phyloP scores from a whole-genome alignment of 1,140 invertebrate species.

The Sinonovacula constricta region DNA sequence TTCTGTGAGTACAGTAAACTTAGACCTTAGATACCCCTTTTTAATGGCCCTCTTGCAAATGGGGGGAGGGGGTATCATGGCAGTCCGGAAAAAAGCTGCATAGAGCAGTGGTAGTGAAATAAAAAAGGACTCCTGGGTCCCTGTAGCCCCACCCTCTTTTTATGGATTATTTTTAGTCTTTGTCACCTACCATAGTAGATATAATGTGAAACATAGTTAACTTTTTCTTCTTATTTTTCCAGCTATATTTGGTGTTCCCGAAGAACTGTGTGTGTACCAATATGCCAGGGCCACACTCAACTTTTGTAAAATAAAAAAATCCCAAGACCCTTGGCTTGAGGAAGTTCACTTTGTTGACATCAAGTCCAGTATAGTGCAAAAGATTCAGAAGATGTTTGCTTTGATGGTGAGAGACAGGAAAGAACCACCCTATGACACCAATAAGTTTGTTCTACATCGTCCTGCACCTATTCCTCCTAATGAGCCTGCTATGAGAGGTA shows the following conservation, averaged over 20 bases:
- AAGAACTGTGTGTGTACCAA: constrained; percentile 28
- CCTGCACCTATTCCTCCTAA: background rate
- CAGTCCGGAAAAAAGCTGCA: too few relatives aligned
- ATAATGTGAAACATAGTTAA: too few relatives aligned
- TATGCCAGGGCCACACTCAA: constrained; percentile 41
- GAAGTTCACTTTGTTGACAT: constrained; percentile 58
- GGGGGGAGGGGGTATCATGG: too few relatives aligned
- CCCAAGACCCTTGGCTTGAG: background rate
- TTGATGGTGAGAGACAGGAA: background rate
- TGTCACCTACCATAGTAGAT: too few relatives aligned
- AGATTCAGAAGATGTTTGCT: constrained; percentile 40
- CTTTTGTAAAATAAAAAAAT: constrained; percentile 10
- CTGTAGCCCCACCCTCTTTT: background rate
- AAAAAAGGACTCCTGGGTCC: background rate
- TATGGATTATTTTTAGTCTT: too few relatives aligned
- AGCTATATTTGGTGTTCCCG: constrained; percentile 58
- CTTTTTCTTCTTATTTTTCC: constrained; percentile 37
- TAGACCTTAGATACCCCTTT: too few relatives aligned
- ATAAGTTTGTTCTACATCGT: background rate
- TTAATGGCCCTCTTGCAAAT: too few relatives aligned
- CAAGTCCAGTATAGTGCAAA: constrained; percentile 26
- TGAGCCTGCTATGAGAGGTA: background rate
- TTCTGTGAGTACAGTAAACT: too few relatives aligned
- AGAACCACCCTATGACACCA: background rate
- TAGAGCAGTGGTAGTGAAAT: background rate